phyloP scores from a whole-genome alignment of 2,113 vertebrate genomes.

The Hystrix brachyura region DNA sequence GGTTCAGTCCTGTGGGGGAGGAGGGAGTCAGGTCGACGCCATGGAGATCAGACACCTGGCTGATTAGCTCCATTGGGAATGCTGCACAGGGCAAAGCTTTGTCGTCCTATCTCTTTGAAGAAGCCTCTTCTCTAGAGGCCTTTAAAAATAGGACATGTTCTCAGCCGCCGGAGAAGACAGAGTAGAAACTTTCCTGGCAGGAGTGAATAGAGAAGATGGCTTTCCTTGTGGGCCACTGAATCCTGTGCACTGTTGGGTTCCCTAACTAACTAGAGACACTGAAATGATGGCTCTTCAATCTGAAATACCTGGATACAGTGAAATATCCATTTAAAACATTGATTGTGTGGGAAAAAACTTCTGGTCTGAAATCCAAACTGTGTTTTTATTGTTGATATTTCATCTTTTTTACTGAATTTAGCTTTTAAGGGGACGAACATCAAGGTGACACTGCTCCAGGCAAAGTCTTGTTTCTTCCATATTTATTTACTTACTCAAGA shows the following conservation, averaged over 20 bases:
- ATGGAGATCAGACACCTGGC: slow-evolving; percentile 58
- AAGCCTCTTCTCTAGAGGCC: slow-evolving; percentile 61
- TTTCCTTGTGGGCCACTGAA: not conserved
- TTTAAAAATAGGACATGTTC: slow-evolving; percentile 78
- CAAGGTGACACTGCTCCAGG: not conserved
- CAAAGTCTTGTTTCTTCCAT: not conserved
- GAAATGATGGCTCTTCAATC: not conserved
- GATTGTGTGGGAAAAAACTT: not conserved
- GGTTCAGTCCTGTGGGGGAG: slow-evolving; percentile 31
- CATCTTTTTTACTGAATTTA: not conserved
- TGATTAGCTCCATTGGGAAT: slow-evolving; percentile 80
- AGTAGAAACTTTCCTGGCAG: not conserved
- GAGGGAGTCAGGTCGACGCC: slow-evolving; percentile 56
- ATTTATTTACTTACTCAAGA: not conserved
- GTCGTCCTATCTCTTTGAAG: slow-evolving; percentile 71
- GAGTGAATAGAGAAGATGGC: not conserved
- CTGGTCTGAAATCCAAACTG: not conserved
- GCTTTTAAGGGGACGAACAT: not conserved
- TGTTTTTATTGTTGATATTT: not conserved
- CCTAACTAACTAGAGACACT: not conserved
- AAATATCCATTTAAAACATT: not conserved
- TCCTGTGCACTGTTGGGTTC: not conserved
- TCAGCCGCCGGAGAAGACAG: slow-evolving; percentile 26
- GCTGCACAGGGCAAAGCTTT: slow-evolving; percentile 52
- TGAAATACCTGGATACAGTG: not conserved